These are phyloP conservation scores for Philereme vetulata DNA, from an alignment of 2,888 invertebrate genomes.

Conservation along the genomic window DNA sequence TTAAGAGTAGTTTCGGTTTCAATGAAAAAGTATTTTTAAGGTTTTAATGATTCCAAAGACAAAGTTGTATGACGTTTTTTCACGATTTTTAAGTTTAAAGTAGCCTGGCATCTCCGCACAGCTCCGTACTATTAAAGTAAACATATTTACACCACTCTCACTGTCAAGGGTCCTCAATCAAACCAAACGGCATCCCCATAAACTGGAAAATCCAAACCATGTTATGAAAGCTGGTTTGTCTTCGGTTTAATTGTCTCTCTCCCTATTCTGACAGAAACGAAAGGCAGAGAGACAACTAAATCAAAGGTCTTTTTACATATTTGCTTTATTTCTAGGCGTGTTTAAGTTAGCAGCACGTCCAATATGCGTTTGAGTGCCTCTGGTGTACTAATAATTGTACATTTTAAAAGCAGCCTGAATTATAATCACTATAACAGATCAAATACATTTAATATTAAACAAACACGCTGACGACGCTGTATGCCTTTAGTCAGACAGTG, in stretches of 20 bases:
- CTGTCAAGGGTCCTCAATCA: slow-evolving; percentile 50
- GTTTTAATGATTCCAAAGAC: slow-evolving; percentile 38
- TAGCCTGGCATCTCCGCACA: slow-evolving; percentile 66
- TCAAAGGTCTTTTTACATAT: not conserved
- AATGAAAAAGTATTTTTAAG: not conserved
- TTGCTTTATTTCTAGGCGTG: not conserved
- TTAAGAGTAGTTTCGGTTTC: not conserved
- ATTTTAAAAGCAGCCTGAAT: slow-evolving; percentile 57
- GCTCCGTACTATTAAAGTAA: slow-evolving; percentile 57
- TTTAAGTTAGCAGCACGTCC: not conserved
- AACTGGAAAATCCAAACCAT: not conserved
- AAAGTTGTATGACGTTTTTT: slow-evolving; percentile 56
- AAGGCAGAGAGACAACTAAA: not conserved
- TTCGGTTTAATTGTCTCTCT: too few species aligned
- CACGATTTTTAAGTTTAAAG: slow-evolving; percentile 63
- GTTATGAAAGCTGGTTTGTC: too few species aligned
- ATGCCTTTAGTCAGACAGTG: slow-evolving; percentile 55
- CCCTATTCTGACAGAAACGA: too few species aligned
- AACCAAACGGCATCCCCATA: slow-evolving; percentile 2
- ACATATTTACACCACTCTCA: slow-evolving; percentile 75
- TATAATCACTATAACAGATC: slow-evolving; percentile 5
- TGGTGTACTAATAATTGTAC: too few species aligned
- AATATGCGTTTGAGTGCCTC: slow-evolving; percentile 27
- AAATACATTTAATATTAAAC: slow-evolving; percentile 66
- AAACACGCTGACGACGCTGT: not conserved